phyloP scores from a whole-genome alignment of 2,113 vertebrate genomes.

The Phylloscopus trochiloides region DNA sequence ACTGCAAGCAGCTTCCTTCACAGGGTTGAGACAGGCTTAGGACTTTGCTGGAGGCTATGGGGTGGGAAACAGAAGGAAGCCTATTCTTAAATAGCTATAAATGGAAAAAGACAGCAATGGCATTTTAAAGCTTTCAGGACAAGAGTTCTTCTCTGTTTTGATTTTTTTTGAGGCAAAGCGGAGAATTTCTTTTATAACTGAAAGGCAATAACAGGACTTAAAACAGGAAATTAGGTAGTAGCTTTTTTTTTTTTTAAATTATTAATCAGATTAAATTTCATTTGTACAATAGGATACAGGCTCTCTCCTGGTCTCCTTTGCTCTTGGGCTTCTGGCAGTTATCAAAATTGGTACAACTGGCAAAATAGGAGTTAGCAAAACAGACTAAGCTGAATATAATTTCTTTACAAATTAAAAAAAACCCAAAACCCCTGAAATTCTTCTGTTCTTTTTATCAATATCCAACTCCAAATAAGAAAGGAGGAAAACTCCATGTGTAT shows the following conservation, averaged over 20 bases:
- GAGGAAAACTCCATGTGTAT: not conserved
- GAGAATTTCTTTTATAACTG: not conserved
- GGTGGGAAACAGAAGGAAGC: not conserved
- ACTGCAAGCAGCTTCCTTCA: not conserved
- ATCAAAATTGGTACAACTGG: not conserved
- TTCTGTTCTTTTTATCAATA: not conserved
- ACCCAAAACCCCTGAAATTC: not conserved
- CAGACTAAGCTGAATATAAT: not conserved
- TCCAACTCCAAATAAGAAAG: not conserved
- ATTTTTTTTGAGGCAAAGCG: accelerated
- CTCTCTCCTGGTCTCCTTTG: not conserved
- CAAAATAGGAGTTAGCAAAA: not conserved
- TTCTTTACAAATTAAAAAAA: not conserved
- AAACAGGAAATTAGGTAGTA: not conserved
- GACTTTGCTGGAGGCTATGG: not conserved
- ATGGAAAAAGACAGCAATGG: not conserved
- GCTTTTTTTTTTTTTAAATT: not conserved
- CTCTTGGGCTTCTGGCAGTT: not conserved
- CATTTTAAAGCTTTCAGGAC: not conserved
- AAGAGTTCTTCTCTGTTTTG: not conserved
- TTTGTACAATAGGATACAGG: not conserved
- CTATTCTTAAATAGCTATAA: not conserved
- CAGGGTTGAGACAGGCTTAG: not conserved
- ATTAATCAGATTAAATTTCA: not conserved
- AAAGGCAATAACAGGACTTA: not conserved